A percentile compares a stretch with the other conserved stretches of the same genome.
These are phyloP conservation scores for Nasonovia ribisnigri DNA, from an alignment of 2,888 invertebrate species.

Conservation along the genomic window DNA sequence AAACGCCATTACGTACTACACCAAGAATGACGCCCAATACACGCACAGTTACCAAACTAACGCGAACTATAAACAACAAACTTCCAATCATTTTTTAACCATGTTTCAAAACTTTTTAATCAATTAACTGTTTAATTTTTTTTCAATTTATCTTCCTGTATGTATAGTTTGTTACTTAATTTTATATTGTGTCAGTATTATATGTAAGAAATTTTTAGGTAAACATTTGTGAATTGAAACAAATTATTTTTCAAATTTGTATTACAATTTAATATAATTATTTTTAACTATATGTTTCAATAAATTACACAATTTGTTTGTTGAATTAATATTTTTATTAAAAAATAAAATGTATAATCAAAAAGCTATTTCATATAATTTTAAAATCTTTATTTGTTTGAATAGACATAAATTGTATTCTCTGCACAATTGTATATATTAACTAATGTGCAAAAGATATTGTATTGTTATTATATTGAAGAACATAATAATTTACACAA, in stretches of 20 bases:
- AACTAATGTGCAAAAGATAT: background rate
- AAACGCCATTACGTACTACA: constrained; percentile 51
- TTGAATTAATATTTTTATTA: constrained; percentile 28
- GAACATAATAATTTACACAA: background rate
- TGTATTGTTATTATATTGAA: background rate
- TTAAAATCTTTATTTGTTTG: constrained; percentile 12
- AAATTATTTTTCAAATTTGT: constrained; percentile 1
- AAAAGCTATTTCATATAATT: background rate
- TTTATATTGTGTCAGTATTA: constrained; percentile 50
- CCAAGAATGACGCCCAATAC: constrained; percentile 42
- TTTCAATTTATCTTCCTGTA: background rate
- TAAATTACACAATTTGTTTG: background rate
- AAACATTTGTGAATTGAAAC: constrained; percentile 17
- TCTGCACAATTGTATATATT: background rate
- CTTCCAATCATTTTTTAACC: constrained; percentile 59
- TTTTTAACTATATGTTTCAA: constrained; percentile 1
- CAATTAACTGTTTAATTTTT: background rate
- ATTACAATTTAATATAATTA: constrained; percentile 15
- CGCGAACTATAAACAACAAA: constrained; percentile 55
- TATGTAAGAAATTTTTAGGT: background rate
- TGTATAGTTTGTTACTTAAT: background rate
- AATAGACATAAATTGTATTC: background rate
- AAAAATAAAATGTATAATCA: constrained; percentile 40
- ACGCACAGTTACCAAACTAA: constrained; percentile 50
- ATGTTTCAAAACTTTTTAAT: constrained; percentile 18